Percentiles rank a stretch among this genome's conserved stretches.
These are phyloP conservation scores for Oscheius sp. DNA, from an alignment of 1,140 invertebrate species.

Conservation along the genomic window DNA sequence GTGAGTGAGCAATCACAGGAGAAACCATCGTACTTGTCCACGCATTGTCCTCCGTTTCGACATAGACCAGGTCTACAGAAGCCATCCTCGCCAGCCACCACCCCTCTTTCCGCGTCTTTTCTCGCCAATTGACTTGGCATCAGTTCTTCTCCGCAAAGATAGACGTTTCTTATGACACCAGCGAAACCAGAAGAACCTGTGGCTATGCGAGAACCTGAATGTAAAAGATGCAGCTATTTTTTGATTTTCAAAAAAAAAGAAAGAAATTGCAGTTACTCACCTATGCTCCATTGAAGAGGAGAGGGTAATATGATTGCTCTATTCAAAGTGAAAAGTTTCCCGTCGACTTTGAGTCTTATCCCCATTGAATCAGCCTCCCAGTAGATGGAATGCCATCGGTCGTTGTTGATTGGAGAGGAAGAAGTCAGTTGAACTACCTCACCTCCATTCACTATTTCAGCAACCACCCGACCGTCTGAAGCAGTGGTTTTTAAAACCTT, in stretches of 20 bases:
- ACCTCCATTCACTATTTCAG: constrained; percentile 44
- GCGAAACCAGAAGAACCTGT: constrained; percentile 51
- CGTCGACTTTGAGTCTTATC: constrained; percentile 48
- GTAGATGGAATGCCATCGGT: constrained; percentile 53
- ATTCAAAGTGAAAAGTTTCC: constrained; percentile 36
- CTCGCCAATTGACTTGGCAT: constrained; percentile 40
- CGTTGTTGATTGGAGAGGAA: constrained; percentile 12
- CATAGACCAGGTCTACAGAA: constrained; percentile 47
- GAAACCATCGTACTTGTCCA: constrained; percentile 56
- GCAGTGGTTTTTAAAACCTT: background rate
- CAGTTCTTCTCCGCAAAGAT: constrained; percentile 49
- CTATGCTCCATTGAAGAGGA: constrained; percentile 49
- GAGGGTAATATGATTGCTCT: constrained; percentile 47
- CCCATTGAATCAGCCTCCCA: constrained; percentile 55
- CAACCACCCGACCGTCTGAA: constrained; percentile 40
- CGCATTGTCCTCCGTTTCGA: constrained; percentile 49
- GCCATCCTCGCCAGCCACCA: constrained; percentile 44
- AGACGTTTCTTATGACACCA: constrained; percentile 52
- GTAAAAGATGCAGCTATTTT: background rate
- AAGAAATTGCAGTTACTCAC: background rate
- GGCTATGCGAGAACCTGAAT: constrained; percentile 48
- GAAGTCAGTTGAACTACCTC: constrained; percentile 48
- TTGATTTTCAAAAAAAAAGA: constrained; percentile 20
- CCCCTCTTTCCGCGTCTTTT: constrained; percentile 23
- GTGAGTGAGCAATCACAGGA: constrained; percentile 56